Base-by-base conservation (phyloP, 2,797 vertebrate genomes). In the Tapera naevia region DNA sequence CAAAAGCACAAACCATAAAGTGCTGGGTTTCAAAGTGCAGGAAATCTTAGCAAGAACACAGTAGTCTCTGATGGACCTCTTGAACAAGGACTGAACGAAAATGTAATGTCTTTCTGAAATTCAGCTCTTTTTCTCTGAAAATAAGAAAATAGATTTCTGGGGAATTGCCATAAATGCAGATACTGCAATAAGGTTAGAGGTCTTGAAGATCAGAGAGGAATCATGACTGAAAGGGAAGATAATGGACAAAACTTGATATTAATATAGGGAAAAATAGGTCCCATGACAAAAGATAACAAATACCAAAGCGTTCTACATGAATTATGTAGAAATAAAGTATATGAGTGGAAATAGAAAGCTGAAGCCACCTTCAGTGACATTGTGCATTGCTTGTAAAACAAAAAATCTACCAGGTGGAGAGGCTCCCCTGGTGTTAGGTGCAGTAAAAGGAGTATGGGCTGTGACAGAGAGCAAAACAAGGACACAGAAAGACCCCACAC, bases 1-100 rank as follows among this genome's bases (percentile, higher is more conserved):
- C 89, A 85, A 58, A 94, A 92, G 16, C 86, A n/a, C 32, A 83
- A 51, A 84, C 73, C 27, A 30, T 86, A 87, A 92, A 89, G 9
- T 24, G 8, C 7, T 56, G 66, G 17, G 2, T 62, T 90, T 91
- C 24, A 69, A 90, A 96, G 54, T 45, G 13, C 25, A 73, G 62
- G 25, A 92, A 50, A 72, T 78, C 51, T 72, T 50, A 64, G 17
- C 7, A 81, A 84, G 28, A 24, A n/a, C 7, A 15, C 0, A 17
- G 19, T 72, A 18, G 11, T 86, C 28, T 91, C 41, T 64, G 67
- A 76, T 33, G 39, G 24, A 60, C 4, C 3, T 60, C 21, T 91
- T 48, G 4, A 89, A 13, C 22, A 84, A 86, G 33, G 12, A 28
- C 28, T 41, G 67, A 89, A 17, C 14, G 80, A 64, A 69, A 92